These are phyloP conservation scores for Mylabris sibirica DNA, from an alignment of 2,888 invertebrate species.

Conservation along the genomic window DNA sequence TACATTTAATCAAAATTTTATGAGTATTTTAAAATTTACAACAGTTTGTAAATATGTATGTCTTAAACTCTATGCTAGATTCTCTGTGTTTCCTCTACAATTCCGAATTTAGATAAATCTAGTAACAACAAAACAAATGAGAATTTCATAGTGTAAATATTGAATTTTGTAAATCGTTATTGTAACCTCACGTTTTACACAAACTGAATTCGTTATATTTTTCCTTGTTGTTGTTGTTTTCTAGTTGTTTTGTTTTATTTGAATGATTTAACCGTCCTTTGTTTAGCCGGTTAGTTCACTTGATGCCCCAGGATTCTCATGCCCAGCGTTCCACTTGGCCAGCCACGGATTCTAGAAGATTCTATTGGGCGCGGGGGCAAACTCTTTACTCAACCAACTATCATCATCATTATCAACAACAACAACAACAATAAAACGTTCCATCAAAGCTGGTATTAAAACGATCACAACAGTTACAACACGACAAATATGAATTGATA, in stretches of 20 bases:
- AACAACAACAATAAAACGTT: constrained; percentile 3
- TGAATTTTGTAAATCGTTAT: not conserved
- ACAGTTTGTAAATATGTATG: not conserved
- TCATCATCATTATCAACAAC: constrained; percentile 12
- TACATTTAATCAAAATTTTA: not conserved
- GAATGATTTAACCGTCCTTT: constrained; percentile 35
- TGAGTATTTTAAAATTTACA: not conserved
- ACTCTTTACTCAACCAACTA: not conserved
- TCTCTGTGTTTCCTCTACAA: not conserved
- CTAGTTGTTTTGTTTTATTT: constrained; percentile 10
- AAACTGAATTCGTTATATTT: constrained; percentile 29
- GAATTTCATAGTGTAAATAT: not conserved
- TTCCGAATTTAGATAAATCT: constrained; percentile 1
- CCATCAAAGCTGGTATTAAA: not conserved
- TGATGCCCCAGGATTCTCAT: constrained; percentile 40
- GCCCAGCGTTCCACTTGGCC: constrained; percentile 37
- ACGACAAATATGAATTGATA: not conserved
- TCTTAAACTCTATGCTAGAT: not conserved
- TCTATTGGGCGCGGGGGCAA: constrained; percentile 26
- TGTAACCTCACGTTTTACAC: constrained; percentile 9
- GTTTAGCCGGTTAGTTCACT: constrained; percentile 28
- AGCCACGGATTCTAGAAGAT: constrained; percentile 24
- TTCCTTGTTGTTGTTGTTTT: constrained; percentile 1
- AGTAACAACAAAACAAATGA: not conserved
- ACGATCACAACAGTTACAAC: not conserved